Evolutionary conservation across 2,888 invertebrate genomes (phyloP), one percentile per base, ranked within the genome.

Genomic region (Hyalella azteca): DNA sequence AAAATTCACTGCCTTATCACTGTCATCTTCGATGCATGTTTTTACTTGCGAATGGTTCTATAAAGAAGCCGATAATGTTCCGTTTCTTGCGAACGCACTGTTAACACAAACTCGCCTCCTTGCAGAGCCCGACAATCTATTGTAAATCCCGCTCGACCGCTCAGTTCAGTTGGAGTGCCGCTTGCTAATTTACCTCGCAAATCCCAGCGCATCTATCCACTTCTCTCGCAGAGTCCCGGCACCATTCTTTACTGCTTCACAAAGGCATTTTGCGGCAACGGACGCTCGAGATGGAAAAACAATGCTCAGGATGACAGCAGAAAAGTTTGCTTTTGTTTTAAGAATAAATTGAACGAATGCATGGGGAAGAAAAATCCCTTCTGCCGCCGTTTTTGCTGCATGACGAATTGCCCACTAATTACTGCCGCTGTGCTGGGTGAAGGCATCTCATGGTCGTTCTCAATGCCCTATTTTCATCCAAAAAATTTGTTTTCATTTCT

Each of bases 391-490:
- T 66, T 66, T 66, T 66, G 36, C 36, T 66, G 66, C 66, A 36
- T 66, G 66, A 66, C 66, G 66, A 66, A 66, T 66, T 66, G 66
- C 66, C 36, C 36, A n/a, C n/a, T 66, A 66, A 66, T 66, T 66
- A 66, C 66, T 66, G 36, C 66, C 13, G 39, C 66, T 66, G 29
- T 36, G 36, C 36, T 36, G 66, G 66, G 66, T 36, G 39, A 32
- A 32, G 66, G 36, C 36, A 66, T 66, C 66, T 36, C 5, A 36
- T 36, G 66, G 39, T 66, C 66, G 9, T 9, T 45, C 45, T 15
- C 15, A 15, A 45, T 45, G 15, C 9, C 11, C 45, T 45, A 45
- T 45, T 45, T 9, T 45, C 45, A 11, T 45, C 15, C 15, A 15
- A 9, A 45, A n/a, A n/a, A n/a, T n/a, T n/a, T n/a, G n/a, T n/a